Evolutionary conservation across 2,113 vertebrate genomes (phyloP).

Genomic region (Prietella phreatophila): DNA sequence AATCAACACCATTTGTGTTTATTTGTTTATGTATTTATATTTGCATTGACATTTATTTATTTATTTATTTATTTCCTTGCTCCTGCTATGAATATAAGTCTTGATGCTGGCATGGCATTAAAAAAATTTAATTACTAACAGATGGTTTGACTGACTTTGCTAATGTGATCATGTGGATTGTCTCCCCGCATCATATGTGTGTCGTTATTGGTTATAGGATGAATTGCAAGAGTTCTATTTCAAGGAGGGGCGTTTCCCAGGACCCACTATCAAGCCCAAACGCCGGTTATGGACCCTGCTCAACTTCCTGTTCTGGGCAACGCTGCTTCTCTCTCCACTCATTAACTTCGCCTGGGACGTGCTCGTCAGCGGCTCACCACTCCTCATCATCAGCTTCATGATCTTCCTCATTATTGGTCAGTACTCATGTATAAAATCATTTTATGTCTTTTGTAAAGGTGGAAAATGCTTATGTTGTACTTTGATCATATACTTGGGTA

Average conservation of each 20-base stretch:
- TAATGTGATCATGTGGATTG: neutral
- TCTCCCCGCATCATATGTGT: neutral
- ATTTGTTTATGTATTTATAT: too few species aligned
- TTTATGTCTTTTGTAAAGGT: neutral
- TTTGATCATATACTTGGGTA: neutral
- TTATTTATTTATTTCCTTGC: neutral
- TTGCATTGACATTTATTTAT: too few species aligned
- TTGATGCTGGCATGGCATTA: neutral
- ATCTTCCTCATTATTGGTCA: constrained; percentile 91
- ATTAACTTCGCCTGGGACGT: constrained; percentile 90
- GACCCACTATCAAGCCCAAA: constrained; percentile 78
- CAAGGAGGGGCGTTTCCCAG: constrained; percentile 86
- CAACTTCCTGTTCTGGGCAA: constrained; percentile 96
- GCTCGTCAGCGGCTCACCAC: constrained; percentile 90
- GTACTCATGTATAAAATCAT: constrained; percentile 15
- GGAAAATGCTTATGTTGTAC: neutral
- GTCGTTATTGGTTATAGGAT: constrained; percentile 72
- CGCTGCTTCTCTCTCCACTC: constrained; percentile 90
- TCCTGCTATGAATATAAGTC: neutral
- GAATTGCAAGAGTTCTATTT: constrained; percentile 91
- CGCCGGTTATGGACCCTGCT: constrained; percentile 89
- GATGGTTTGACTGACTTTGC: neutral
- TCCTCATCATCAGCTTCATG: constrained; percentile 90
- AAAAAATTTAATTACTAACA: neutral
- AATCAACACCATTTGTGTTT: neutral